A percentile compares a stretch with the other conserved stretches of the same genome.
Evolutionary conservation across 2,113 vertebrate genomes (phyloP).

Genomic region (Actenoides lindsayi): DNA sequence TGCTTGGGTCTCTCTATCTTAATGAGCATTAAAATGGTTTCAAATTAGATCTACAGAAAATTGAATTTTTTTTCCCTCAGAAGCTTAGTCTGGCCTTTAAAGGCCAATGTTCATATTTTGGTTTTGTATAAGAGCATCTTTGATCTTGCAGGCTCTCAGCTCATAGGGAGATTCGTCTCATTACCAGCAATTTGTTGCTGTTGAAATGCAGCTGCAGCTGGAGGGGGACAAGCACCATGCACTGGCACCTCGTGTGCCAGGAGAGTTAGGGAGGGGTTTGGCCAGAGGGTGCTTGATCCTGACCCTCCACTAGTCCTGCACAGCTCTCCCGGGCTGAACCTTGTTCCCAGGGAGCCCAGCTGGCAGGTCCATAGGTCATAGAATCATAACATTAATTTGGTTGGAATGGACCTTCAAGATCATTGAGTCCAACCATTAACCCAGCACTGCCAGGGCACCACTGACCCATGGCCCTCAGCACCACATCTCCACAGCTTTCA

Average conservation of each 20-base stretch:
- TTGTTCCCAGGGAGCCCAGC: not conserved
- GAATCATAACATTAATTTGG: not conserved
- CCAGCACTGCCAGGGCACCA: not conserved
- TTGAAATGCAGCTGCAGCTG: not conserved
- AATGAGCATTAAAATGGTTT: slow-evolving; percentile 40
- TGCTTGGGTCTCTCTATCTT: not conserved
- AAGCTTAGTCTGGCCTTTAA: slow-evolving; percentile 23
- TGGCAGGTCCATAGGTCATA: not conserved
- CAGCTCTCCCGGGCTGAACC: accelerated
- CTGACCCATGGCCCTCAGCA: not conserved
- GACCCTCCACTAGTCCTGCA: not conserved
- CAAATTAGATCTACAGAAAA: slow-evolving; percentile 38
- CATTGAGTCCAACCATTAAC: not conserved
- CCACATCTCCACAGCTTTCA: not conserved
- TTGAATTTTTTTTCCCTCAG: not conserved
- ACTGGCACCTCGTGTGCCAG: accelerated
- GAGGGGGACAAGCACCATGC: not conserved
- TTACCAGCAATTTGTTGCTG: not conserved
- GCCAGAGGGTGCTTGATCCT: not conserved
- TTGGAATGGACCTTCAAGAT: not conserved
- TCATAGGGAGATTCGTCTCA: accelerated
- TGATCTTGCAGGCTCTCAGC: not conserved
- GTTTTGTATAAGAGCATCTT: not conserved
- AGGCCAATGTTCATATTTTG: not conserved
- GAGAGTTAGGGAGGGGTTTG: not conserved